A percentile compares a stretch with the other conserved stretches of the same genome.
Conservation (phyloP, 2,113 vertebrate genomes). For the Empidonax traillii region DNA sequence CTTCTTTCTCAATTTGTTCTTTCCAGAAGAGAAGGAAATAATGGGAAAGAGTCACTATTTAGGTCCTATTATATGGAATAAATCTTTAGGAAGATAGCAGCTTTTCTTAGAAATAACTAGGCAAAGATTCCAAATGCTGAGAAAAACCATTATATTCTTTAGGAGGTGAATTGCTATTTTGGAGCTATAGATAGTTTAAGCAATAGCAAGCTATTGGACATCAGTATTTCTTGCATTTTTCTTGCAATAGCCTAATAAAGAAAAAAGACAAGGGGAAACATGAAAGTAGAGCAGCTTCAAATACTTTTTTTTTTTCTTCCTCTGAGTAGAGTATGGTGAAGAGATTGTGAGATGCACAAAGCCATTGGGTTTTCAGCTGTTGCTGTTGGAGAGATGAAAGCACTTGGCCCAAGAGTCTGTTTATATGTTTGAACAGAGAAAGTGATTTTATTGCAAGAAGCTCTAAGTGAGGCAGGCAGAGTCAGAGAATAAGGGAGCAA, state of each 20-base stretch:
- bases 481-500: constrained; percentile 76
- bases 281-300: neutral
- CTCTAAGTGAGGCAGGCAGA: constrained; percentile 72
- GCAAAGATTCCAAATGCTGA: constrained; percentile 25
- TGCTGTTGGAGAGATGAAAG: constrained; percentile 48
- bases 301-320: neutral
- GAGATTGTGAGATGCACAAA: neutral
- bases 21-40: constrained; percentile 15
- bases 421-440: constrained; percentile 73
- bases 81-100: constrained; percentile 33
- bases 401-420: constrained; percentile 67
- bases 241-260: neutral
- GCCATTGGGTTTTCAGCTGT: constrained; percentile 32
- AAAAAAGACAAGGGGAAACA: constrained; percentile 8
- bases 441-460: constrained; percentile 70
- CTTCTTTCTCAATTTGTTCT: neutral
- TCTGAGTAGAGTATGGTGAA: neutral
- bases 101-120: constrained; percentile 40
- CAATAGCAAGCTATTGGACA: neutral
- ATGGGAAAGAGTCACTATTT: constrained; percentile 15
- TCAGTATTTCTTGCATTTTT: neutral
- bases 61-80: neutral
- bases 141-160: constrained; percentile 13
- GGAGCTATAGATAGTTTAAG: neutral
- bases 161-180: constrained; percentile 16